These are phyloP conservation scores for Drosophila punjabiensis DNA, from an alignment of 1,140 invertebrate genomes.

Conservation along the genomic window DNA sequence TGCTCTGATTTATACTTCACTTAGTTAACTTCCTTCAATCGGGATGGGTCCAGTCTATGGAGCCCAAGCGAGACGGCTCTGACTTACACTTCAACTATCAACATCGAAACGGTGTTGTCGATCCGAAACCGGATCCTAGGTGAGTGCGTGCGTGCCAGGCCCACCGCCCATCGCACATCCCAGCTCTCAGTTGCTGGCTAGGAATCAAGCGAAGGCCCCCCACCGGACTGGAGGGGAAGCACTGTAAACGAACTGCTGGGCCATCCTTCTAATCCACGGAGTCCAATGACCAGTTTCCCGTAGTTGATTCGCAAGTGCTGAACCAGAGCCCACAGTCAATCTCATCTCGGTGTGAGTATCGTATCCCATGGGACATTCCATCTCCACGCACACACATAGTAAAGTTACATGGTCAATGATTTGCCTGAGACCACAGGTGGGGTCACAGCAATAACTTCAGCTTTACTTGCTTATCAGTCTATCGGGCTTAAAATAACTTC, in stretches of 20 bases:
- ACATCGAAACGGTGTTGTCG: slow-evolving; percentile 24
- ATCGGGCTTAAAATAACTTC: background rate
- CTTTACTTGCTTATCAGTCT: background rate
- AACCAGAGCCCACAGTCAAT: slow-evolving; percentile 12
- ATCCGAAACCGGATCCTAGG: slow-evolving; percentile 35
- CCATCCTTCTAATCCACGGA: background rate
- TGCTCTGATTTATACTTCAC: slow-evolving; percentile 69
- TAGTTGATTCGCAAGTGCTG: background rate
- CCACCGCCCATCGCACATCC: background rate
- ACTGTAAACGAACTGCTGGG: slow-evolving; percentile 23
- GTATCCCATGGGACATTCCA: slow-evolving; percentile 22
- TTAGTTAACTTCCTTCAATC: background rate
- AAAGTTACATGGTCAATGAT: background rate
- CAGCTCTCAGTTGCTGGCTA: slow-evolving; percentile 45
- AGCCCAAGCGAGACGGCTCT: slow-evolving; percentile 15
- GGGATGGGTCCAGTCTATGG: slow-evolving; percentile 7
- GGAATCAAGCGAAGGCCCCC: slow-evolving; percentile 29
- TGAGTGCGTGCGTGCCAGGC: slow-evolving; percentile 24
- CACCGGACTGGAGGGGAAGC: slow-evolving; percentile 7
- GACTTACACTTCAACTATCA: slow-evolving; percentile 51
- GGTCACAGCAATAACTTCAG: slow-evolving; percentile 1
- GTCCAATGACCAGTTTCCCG: slow-evolving; percentile 11
- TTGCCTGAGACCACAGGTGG: background rate
- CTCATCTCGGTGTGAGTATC: slow-evolving; percentile 33
- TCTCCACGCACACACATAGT: background rate